phyloP scores from a whole-genome alignment of 1,140 invertebrate species.

The Archegozetes longisetosus region DNA sequence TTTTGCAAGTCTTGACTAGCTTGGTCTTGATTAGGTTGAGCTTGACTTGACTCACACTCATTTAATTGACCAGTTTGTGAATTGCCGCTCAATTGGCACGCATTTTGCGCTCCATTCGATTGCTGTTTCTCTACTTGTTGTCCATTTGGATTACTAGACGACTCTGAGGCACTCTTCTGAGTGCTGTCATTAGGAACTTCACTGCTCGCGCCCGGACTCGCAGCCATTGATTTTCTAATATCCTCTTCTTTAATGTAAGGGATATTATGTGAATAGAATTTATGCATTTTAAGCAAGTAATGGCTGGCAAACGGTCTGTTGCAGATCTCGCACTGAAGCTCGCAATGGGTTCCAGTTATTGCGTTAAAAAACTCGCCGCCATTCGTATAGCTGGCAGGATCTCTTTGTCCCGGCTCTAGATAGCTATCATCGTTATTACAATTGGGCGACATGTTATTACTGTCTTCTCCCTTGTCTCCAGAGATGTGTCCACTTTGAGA shows the following conservation, averaged over 20 bases:
- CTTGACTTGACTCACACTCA: background rate
- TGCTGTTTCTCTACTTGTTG: background rate
- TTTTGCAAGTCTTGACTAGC: slow-evolving; percentile 57
- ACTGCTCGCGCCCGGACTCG: background rate
- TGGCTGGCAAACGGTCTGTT: slow-evolving; percentile 38
- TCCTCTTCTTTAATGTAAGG: slow-evolving; percentile 23
- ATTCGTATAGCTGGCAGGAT: slow-evolving; percentile 3
- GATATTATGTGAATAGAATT: slow-evolving; percentile 32
- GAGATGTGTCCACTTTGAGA: slow-evolving; percentile 9
- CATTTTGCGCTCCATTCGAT: slow-evolving; percentile 3
- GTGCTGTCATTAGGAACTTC: slow-evolving; percentile 12
- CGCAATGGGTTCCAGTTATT: slow-evolving; percentile 15
- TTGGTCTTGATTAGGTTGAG: background rate
- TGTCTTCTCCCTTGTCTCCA: slow-evolving; percentile 12
- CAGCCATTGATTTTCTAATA: background rate
- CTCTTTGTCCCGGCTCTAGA: slow-evolving; percentile 9
- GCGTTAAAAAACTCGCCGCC: background rate
- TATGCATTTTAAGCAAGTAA: slow-evolving; percentile 37
- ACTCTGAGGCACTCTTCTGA: slow-evolving; percentile 10
- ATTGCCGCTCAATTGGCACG: background rate
- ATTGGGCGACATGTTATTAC: background rate
- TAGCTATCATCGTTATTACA: background rate
- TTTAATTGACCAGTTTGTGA: background rate
- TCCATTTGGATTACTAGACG: background rate
- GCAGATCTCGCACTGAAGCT: slow-evolving; percentile 38